phyloP scores from a whole-genome alignment of 2,888 invertebrate genomes.

The Endotricha flammealis region DNA sequence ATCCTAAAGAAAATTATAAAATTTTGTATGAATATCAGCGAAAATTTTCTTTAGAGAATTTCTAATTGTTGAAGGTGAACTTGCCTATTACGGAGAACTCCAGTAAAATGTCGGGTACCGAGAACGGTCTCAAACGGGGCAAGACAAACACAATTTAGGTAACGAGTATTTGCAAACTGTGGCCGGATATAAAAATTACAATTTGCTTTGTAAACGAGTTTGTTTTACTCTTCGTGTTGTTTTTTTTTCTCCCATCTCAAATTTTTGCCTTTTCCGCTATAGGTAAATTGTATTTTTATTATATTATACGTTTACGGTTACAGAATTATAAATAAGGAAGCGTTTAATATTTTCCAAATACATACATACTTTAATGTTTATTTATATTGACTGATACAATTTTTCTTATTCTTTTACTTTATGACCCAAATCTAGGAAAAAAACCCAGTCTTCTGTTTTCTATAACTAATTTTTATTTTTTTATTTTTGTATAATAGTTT shows the following conservation, averaged over 20 bases:
- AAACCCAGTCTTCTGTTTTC: too few species aligned
- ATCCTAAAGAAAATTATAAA: too few species aligned
- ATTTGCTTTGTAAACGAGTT: constrained; percentile 38
- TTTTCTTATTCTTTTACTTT: too few species aligned
- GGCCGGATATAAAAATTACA: constrained; percentile 45
- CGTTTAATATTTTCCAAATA: constrained; percentile 9
- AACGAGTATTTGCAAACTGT: constrained; percentile 48
- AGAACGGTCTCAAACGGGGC: constrained; percentile 33
- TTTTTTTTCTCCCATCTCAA: constrained; percentile 16
- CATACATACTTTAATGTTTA: too few species aligned
- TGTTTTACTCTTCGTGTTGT: constrained; percentile 28
- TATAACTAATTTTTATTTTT: too few species aligned
- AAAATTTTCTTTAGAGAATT: too few species aligned
- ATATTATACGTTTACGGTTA: constrained; percentile 10
- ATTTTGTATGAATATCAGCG: too few species aligned
- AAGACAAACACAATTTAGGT: constrained; percentile 57
- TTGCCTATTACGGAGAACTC: constrained; percentile 16
- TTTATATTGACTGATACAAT: too few species aligned
- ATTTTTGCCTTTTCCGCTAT: constrained; percentile 9
- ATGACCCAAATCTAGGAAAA: too few species aligned
- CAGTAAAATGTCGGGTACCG: constrained; percentile 26
- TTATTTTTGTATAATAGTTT: too few species aligned
- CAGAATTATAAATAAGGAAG: constrained; percentile 6
- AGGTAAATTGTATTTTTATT: constrained; percentile 13
- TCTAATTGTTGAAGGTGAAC: constrained; percentile 15